A percentile compares a stretch with the other conserved stretches of the same genome.
Conservation (phyloP, 2,888 invertebrate genomes). For the Parasteatoda lunata region DNA sequence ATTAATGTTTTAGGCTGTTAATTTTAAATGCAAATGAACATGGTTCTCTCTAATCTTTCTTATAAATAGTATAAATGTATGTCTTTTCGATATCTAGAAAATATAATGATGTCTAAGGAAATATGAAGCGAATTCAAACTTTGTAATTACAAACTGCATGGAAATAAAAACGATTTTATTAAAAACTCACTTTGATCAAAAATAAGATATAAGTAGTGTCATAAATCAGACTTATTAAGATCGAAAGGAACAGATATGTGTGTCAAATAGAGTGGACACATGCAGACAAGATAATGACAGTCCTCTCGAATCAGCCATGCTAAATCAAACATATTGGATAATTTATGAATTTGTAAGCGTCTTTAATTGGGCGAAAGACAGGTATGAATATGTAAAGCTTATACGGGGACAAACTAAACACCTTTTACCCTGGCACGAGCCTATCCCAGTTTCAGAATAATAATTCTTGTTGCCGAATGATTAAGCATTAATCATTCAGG, state of each 20-base stretch:
- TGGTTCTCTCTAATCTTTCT: too few species aligned
- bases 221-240: not conserved
- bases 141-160: too few species aligned
- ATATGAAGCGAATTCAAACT: too few species aligned
- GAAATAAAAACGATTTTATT: too few species aligned
- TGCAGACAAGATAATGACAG: not conserved
- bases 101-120: too few species aligned
- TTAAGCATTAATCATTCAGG: not conserved
- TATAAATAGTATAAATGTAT: too few species aligned
- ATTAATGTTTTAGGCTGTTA: too few species aligned
- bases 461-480: not conserved
- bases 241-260: not conserved
- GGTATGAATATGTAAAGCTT: too few species aligned
- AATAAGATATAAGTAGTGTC: too few species aligned
- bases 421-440: not conserved
- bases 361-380: not conserved
- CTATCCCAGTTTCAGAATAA: not conserved
- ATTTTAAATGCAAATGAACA: too few species aligned
- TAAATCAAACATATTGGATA: not conserved
- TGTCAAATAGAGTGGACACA: not conserved
- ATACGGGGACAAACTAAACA: not conserved
- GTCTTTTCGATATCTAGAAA: too few species aligned
- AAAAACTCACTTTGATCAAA: too few species aligned
- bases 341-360: constrained; percentile 2
- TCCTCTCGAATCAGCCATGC: not conserved